phyloP scores from a whole-genome alignment of 1,140 invertebrate genomes.

The Drosophila jambulina region DNA sequence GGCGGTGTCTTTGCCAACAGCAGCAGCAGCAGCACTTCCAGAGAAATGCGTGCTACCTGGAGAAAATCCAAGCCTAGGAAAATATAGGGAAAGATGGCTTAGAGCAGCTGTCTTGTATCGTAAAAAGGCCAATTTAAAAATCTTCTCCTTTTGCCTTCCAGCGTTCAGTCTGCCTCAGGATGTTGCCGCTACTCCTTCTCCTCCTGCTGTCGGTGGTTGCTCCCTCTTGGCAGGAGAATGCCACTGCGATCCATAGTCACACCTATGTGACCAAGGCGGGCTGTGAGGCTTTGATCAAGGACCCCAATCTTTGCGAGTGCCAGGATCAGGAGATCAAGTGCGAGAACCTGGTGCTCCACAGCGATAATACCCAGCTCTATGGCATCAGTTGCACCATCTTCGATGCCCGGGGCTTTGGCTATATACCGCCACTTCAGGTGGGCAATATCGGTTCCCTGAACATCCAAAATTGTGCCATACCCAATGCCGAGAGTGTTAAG shows the following conservation, averaged over 20 bases:
- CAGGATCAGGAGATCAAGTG: constrained; percentile 71
- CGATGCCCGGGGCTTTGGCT: constrained; percentile 63
- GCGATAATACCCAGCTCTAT: constrained; percentile 47
- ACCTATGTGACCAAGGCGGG: constrained; percentile 59
- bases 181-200: constrained; percentile 47
- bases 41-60: constrained; percentile 59
- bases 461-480: constrained; percentile 66
- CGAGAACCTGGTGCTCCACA: constrained; percentile 57
- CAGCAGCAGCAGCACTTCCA: constrained; percentile 31
- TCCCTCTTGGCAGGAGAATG: constrained; percentile 50
- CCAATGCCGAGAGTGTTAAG: constrained; percentile 49
- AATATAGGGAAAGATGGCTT: constrained; percentile 1
- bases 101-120: constrained; percentile 31
- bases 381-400: constrained; percentile 62
- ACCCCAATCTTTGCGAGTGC: constrained; percentile 61
- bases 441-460: constrained; percentile 49
- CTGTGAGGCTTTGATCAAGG: constrained; percentile 59
- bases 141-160: constrained; percentile 34
- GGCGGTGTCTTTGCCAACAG: constrained; percentile 27
- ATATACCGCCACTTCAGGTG: constrained; percentile 54
- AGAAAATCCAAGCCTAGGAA: constrained; percentile 7
- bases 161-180: constrained; percentile 54
- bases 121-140: constrained; percentile 41
- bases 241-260: constrained; percentile 3
- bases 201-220: constrained; percentile 28